These are phyloP conservation scores for Apodemia duryi DNA, from an alignment of 2,888 invertebrate genomes.

Conservation along the genomic window DNA sequence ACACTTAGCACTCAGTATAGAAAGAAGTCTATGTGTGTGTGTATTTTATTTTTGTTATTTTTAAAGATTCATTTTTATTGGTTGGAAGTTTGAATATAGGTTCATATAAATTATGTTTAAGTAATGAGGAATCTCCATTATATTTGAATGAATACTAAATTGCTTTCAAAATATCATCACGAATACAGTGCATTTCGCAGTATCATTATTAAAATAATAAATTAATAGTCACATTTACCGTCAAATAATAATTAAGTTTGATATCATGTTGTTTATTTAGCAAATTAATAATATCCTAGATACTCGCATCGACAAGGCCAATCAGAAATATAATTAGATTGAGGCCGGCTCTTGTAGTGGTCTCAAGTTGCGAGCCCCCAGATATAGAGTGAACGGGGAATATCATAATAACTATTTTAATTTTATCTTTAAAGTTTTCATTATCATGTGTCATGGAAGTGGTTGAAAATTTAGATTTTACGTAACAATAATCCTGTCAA, in stretches of 20 bases:
- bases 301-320: slow-evolving; percentile 40
- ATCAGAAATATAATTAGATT: slow-evolving; percentile 77
- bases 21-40: no score
- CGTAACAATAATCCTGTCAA: no score
- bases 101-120: no score
- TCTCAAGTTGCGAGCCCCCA: slow-evolving; percentile 67
- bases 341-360: slow-evolving; percentile 54
- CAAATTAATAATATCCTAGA: slow-evolving; percentile 15
- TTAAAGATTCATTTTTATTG: no score
- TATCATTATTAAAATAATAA: slow-evolving; percentile 14
- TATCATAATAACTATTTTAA: slow-evolving; percentile 20
- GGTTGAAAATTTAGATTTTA: no score
- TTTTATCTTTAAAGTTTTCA: slow-evolving; percentile 11
- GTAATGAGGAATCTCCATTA: no score
- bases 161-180: slow-evolving; percentile 8
- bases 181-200: slow-evolving; percentile 7
- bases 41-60: no score
- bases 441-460: not conserved
- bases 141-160: slow-evolving; percentile 5
- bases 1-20: no score
- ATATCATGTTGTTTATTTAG: slow-evolving; percentile 15
- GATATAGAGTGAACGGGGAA: slow-evolving; percentile 43
- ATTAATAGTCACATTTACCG: slow-evolving; percentile 14
- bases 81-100: no score
- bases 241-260: slow-evolving; percentile 15